These are phyloP conservation scores for Stichopus chloronotus DNA, from an alignment of 35 echinoderm and acorn worm genomes.

Conservation along the genomic window DNA sequence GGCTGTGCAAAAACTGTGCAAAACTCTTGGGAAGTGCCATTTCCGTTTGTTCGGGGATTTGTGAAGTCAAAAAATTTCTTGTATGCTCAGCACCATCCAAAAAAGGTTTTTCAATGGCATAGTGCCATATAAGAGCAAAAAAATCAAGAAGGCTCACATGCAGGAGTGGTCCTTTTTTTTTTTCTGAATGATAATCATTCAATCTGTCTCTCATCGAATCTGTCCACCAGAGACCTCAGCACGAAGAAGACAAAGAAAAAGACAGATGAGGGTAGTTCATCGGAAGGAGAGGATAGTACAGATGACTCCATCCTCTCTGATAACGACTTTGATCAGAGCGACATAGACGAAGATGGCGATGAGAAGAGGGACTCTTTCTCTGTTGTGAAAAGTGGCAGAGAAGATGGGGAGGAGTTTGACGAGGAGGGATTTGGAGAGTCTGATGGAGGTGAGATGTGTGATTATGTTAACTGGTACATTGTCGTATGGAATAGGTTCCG, in stretches of 20 bases:
- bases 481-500: too few species aligned
- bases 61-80: too few species aligned
- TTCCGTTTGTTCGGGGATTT: too few species aligned
- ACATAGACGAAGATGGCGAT: neutral
- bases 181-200: too few species aligned
- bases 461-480: neutral
- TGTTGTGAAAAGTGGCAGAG: conserved; percentile 5
- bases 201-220: neutral
- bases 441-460: conserved; percentile 57
- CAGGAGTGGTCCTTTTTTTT: too few species aligned
- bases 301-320: conserved; percentile 25
- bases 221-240: neutral
- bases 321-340: conserved; percentile 49
- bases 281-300: conserved; percentile 24
- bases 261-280: conserved; percentile 6
- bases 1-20: too few species aligned
- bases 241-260: conserved; percentile 57
- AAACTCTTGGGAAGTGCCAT: too few species aligned
- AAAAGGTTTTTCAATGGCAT: too few species aligned
- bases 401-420: conserved; percentile 84
- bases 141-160: too few species aligned
- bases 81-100: too few species aligned
- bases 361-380: neutral
- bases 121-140: too few species aligned
- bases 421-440: conserved; percentile 87